These are phyloP conservation scores for Petroica traversi DNA, from an alignment of 2,113 vertebrate genomes.

Conservation along the genomic window DNA sequence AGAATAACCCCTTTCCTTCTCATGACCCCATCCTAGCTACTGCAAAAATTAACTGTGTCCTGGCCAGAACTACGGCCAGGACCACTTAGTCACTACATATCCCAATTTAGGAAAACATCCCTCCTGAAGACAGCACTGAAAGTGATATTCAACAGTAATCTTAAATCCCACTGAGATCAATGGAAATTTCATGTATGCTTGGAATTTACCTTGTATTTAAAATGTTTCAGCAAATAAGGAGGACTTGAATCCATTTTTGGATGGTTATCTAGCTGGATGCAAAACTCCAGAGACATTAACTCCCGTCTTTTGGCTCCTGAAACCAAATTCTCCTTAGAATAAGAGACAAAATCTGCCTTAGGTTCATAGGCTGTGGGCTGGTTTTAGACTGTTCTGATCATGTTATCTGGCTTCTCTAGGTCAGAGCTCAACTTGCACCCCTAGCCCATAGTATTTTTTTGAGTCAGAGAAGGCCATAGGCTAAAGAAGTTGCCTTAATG, in stretches of 20 bases:
- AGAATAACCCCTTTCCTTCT: neutral
- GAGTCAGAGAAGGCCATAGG: neutral
- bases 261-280: neutral
- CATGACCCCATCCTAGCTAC: fast-evolving
- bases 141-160: neutral
- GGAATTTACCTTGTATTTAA: neutral
- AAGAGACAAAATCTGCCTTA: neutral
- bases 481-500: neutral
- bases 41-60: neutral
- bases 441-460: neutral
- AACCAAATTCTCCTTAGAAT: neutral
- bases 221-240: neutral
- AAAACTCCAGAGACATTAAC: neutral
- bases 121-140: neutral
- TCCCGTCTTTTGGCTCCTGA: neutral
- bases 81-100: neutral
- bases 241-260: neutral
- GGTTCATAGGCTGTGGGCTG: neutral
- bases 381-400: neutral
- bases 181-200: neutral
- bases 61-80: neutral
- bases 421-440: neutral
- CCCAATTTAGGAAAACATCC: neutral
- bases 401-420: neutral
- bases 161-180: neutral